A percentile compares a stretch with the other conserved stretches of the same genome.
phyloP scores from a whole-genome alignment of 1,140 invertebrate genomes.

The Neotoxoptera formosana region DNA sequence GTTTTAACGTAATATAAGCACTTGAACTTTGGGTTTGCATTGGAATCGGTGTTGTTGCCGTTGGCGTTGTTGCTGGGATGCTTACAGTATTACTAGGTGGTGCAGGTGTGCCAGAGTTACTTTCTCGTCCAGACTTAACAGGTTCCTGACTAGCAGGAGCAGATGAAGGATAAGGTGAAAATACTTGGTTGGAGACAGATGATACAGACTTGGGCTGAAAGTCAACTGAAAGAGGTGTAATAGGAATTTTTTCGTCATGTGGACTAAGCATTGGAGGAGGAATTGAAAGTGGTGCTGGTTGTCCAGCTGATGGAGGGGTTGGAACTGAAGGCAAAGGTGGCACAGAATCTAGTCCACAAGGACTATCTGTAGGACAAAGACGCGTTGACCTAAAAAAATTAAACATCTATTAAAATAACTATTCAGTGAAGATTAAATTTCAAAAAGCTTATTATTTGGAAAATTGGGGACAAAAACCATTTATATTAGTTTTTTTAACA shows the following conservation, averaged over 20 bases:
- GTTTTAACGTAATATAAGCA: slow-evolving; percentile 66
- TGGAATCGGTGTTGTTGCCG: slow-evolving; percentile 51
- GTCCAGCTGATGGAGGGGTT: slow-evolving; percentile 75
- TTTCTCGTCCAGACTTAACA: slow-evolving; percentile 48
- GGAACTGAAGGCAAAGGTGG: slow-evolving; percentile 76
- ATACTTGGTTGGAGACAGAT: slow-evolving; percentile 67
- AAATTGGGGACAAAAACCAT: slow-evolving; percentile 38
- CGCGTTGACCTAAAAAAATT: slow-evolving; percentile 48
- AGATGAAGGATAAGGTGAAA: slow-evolving; percentile 63
- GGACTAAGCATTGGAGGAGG: slow-evolving; percentile 65
- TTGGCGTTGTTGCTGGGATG: slow-evolving; percentile 59
- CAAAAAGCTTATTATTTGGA: neutral
- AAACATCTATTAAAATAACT: neutral
- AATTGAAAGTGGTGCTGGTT: slow-evolving; percentile 65
- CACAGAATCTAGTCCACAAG: slow-evolving; percentile 68
- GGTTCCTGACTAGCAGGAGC: slow-evolving; percentile 56
- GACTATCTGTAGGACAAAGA: slow-evolving; percentile 40
- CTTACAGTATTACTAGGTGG: slow-evolving; percentile 42
- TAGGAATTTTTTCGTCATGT: slow-evolving; percentile 64
- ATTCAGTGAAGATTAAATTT: slow-evolving; percentile 11
- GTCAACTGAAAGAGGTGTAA: slow-evolving; percentile 66
- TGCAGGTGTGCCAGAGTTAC: slow-evolving; percentile 58
- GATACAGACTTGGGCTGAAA: slow-evolving; percentile 67
- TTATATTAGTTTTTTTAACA: slow-evolving; percentile 46
- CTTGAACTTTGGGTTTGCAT: slow-evolving; percentile 38